A percentile compares a stretch with the other conserved stretches of the same genome.
phyloP scores from a whole-genome alignment of 2,888 invertebrate species.

The Luffia ferchaultella region DNA sequence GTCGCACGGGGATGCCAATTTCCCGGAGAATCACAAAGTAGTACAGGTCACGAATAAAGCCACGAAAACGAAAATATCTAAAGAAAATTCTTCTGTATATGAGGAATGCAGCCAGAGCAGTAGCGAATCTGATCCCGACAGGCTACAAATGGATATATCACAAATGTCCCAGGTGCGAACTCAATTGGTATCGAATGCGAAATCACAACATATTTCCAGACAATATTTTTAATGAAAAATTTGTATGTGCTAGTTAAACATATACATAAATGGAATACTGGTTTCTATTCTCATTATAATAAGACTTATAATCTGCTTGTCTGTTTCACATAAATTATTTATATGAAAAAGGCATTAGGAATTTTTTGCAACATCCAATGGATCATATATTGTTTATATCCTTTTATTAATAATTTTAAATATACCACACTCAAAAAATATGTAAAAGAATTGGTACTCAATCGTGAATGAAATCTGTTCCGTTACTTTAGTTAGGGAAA shows the following conservation, averaged over 20 bases:
- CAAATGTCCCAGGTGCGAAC: constrained; percentile 62
- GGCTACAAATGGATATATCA: constrained; percentile 76
- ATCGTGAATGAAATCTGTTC: no score
- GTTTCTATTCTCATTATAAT: no score
- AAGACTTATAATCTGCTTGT: no score
- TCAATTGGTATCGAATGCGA: constrained; percentile 4
- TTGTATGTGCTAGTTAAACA: background rate
- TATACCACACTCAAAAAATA: no score
- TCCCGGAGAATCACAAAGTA: constrained; percentile 45
- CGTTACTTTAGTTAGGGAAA: no score
- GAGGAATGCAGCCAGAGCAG: constrained; percentile 72
- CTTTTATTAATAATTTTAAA: no score
- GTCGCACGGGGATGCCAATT: constrained; percentile 30
- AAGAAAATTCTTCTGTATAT: constrained; percentile 59
- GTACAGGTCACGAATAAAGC: constrained; percentile 35
- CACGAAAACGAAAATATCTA: constrained; percentile 33
- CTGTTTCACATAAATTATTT: no score
- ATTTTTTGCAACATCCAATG: no score
- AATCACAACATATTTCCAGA: background rate
- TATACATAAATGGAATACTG: background rate
- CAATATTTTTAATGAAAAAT: background rate
- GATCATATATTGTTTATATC: no score
- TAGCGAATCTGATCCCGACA: constrained; percentile 77
- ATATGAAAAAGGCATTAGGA: no score
- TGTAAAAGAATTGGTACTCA: no score